These are phyloP conservation scores for Syngnathoides biaculeatus DNA, from an alignment of 2,113 vertebrate species.

Conservation along the genomic window DNA sequence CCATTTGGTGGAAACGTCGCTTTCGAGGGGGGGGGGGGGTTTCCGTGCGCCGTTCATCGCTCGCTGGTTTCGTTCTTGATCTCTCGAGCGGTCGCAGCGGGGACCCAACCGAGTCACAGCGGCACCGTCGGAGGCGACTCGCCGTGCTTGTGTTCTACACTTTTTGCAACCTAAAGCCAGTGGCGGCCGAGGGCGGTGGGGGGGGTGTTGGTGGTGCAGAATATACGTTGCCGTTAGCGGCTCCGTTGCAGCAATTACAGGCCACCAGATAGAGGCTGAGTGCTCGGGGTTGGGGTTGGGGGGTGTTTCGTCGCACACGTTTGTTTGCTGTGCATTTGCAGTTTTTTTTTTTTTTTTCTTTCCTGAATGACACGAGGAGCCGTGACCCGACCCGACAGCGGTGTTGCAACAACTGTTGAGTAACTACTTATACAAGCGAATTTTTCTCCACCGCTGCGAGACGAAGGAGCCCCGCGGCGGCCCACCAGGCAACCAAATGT, in stretches of 20 bases:
- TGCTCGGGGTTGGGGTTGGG: not conserved
- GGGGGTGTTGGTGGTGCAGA: no score
- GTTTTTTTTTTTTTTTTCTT: not conserved
- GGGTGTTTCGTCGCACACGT: conserved; percentile 6
- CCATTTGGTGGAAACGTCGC: not conserved
- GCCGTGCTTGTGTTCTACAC: conserved; percentile 65
- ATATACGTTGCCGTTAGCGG: conserved; percentile 69
- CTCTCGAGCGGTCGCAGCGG: conserved; percentile 22
- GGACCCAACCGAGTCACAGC: conserved; percentile 41
- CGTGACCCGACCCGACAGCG: not conserved
- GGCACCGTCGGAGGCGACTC: conserved; percentile 48
- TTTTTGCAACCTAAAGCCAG: conserved; percentile 69
- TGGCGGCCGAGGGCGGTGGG: conserved; percentile 51
- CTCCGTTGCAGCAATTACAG: conserved; percentile 38
- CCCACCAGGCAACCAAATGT: conserved; percentile 44
- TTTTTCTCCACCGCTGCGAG: conserved; percentile 47
- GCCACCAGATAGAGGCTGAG: conserved; percentile 16
- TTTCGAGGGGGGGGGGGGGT: no score
- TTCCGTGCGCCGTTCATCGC: conserved; percentile 7
- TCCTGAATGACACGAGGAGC: conserved; percentile 6
- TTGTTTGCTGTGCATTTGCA: conserved; percentile 10
- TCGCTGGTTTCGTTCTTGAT: conserved; percentile 5
- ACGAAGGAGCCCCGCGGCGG: conserved; percentile 41
- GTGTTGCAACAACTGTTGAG: conserved; percentile 16
- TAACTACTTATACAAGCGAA: conserved; percentile 27